Evolutionary conservation across 2,888 invertebrate species (phyloP).

Genomic region (Macrosoma leucophasiata): DNA sequence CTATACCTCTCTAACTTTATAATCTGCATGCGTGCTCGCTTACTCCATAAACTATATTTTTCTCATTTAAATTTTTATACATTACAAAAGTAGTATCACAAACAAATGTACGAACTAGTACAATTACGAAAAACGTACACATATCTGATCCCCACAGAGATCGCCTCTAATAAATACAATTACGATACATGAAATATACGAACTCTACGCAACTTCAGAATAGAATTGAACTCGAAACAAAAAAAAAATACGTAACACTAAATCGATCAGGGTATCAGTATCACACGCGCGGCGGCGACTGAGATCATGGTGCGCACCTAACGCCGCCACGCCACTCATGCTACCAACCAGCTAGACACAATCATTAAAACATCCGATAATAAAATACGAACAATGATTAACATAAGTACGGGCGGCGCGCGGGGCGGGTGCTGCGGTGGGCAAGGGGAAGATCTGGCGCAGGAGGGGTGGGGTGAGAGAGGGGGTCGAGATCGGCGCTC

Average conservation of each 20-base stretch:
- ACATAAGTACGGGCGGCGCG: conserved; percentile 52
- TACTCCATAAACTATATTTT: conserved; percentile 68
- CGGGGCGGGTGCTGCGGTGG: conserved; percentile 52
- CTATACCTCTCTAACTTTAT: conserved; percentile 47
- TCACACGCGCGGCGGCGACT: conserved; percentile 67
- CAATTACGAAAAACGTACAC: conserved; percentile 69
- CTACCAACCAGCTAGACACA: conserved; percentile 36
- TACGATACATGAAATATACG: conserved; percentile 65
- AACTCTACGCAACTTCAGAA: conserved; percentile 69
- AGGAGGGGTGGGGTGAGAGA: conserved; percentile 22
- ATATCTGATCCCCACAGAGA: conserved; percentile 52
- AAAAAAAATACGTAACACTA: conserved; percentile 70
- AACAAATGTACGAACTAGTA: conserved; percentile 76
- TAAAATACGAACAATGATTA: conserved; percentile 55
- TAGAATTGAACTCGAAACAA: conserved; percentile 72
- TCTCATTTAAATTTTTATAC: conserved; percentile 68
- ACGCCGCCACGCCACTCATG: conserved; percentile 55
- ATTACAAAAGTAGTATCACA: conserved; percentile 77
- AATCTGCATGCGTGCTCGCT: conserved; percentile 60
- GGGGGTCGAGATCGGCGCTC: conserved; percentile 36
- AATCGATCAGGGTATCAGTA: conserved; percentile 62
- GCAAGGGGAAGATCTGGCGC: conserved; percentile 30
- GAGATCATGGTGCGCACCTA: conserved; percentile 61
- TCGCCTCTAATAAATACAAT: conserved; percentile 69
- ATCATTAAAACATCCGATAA: conserved; percentile 43